Conservation (phyloP, 2,113 vertebrate species). For the Prunella himalayana region DNA sequence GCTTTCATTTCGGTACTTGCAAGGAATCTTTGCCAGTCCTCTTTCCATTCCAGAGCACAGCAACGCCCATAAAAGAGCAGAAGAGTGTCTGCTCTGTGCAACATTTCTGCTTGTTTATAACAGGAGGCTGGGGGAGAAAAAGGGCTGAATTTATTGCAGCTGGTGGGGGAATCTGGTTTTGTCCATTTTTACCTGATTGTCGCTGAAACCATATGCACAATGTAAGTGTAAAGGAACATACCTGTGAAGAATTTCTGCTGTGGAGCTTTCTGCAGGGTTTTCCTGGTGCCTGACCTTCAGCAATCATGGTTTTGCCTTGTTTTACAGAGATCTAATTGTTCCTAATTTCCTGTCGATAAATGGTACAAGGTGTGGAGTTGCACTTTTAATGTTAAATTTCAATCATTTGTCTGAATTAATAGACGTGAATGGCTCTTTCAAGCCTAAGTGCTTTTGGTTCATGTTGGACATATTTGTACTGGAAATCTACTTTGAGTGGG, state of each 20-base stretch:
- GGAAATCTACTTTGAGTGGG: constrained; percentile 31
- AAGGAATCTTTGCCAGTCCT: constrained; percentile 30
- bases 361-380: constrained; percentile 73
- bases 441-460: constrained; percentile 52
- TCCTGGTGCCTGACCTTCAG: constrained; percentile 55
- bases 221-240: neutral
- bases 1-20: constrained; percentile 27
- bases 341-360: constrained; percentile 78
- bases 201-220: neutral
- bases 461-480: constrained; percentile 19
- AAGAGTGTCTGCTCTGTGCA: constrained; percentile 15
- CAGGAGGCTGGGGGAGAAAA: neutral
- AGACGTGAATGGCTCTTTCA: constrained; percentile 66
- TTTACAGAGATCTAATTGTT: constrained; percentile 78
- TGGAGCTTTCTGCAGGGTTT: constrained; percentile 36
- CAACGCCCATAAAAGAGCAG: neutral
- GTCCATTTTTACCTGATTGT: constrained; percentile 11
- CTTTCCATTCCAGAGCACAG: neutral
- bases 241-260: constrained; percentile 31
- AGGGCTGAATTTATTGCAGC: constrained; percentile 9
- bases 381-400: constrained; percentile 65
- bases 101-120: constrained; percentile 48
- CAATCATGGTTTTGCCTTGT: constrained; percentile 52
- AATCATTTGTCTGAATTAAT: constrained; percentile 73
- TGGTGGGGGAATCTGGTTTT: constrained; percentile 47